Percentiles rank a stretch among this genome's conserved stretches.
These are phyloP conservation scores for Orius laevigatus DNA, from an alignment of 1,140 invertebrate genomes.

Conservation along the genomic window DNA sequence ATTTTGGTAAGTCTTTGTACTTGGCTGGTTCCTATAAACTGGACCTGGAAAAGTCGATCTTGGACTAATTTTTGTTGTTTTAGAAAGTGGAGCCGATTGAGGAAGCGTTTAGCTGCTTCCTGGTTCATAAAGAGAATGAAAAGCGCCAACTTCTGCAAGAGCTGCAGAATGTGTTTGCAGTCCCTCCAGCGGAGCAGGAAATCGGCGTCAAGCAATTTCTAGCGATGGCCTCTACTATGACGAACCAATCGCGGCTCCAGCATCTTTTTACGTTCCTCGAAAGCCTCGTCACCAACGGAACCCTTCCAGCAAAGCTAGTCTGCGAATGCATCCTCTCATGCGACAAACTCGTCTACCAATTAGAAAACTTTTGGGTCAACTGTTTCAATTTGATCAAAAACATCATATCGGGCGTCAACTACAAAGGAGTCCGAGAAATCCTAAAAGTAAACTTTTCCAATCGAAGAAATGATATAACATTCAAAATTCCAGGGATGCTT, in stretches of 20 bases:
- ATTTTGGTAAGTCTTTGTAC: slow-evolving; percentile 37
- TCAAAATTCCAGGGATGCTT: slow-evolving; percentile 58
- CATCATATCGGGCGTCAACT: slow-evolving; percentile 81
- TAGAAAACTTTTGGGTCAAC: slow-evolving; percentile 72
- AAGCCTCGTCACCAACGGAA: slow-evolving; percentile 46
- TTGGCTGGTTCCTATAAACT: slow-evolving; percentile 2
- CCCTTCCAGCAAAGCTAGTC: slow-evolving; percentile 50
- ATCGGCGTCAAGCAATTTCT: slow-evolving; percentile 52
- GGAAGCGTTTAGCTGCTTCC: slow-evolving; percentile 70
- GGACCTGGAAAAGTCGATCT: too few species aligned
- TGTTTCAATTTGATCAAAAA: slow-evolving; percentile 70
- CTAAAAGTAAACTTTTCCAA: slow-evolving; percentile 57
- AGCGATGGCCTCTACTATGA: slow-evolving; percentile 43
- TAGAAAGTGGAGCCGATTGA: slow-evolving; percentile 68
- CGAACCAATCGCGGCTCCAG: slow-evolving; percentile 51
- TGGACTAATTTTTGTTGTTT: slow-evolving; percentile 22
- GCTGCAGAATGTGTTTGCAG: slow-evolving; percentile 30
- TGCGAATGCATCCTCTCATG: slow-evolving; percentile 68
- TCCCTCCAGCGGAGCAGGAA: slow-evolving; percentile 48
- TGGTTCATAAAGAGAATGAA: slow-evolving; percentile 53
- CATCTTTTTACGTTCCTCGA: slow-evolving; percentile 54
- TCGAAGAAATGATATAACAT: too few species aligned
- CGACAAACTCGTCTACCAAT: slow-evolving; percentile 59
- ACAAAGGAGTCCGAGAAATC: slow-evolving; percentile 84
- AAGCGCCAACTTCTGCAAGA: slow-evolving; percentile 25